phyloP scores from a whole-genome alignment of 2,113 vertebrate species.

The Myxocyprinus asiaticus region DNA sequence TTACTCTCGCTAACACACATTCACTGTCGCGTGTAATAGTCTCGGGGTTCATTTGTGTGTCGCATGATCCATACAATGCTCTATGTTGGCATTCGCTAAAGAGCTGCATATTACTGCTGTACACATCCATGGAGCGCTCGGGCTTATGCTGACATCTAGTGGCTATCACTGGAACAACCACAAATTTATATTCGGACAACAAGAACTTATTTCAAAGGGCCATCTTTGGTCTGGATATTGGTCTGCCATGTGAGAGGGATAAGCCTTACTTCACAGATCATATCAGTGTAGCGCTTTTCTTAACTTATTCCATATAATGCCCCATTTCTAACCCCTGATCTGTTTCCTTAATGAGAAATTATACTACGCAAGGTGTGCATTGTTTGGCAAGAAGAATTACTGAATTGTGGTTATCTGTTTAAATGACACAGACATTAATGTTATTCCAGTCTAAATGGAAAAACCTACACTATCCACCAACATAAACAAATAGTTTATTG shows the following conservation, averaged over 20 bases:
- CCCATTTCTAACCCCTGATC: not conserved
- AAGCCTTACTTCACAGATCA: no score
- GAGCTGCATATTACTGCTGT: constrained; percentile 8
- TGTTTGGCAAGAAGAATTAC: not conserved
- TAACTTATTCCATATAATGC: not conserved
- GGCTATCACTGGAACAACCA: constrained; percentile 37
- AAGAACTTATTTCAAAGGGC: not conserved
- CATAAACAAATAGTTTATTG: no score
- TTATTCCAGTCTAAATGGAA: no score
- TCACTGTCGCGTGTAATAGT: not conserved
- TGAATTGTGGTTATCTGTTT: no score
- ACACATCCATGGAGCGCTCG: no score
- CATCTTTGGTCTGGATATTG: not conserved
- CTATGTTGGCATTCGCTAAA: not conserved
- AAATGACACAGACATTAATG: no score
- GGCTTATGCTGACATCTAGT: constrained; percentile 54
- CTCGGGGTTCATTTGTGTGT: not conserved
- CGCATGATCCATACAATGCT: constrained; percentile 7
- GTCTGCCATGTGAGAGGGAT: no score
- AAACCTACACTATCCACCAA: no score
- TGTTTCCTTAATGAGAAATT: not conserved
- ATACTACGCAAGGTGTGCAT: not conserved
- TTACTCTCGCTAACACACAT: not conserved
- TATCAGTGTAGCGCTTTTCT: not conserved
- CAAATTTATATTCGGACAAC: not conserved